Percentiles rank a stretch among this genome's conserved stretches.
phyloP scores from a whole-genome alignment of 2,797 vertebrate genomes.

The Mormyrus proboscirostris region DNA sequence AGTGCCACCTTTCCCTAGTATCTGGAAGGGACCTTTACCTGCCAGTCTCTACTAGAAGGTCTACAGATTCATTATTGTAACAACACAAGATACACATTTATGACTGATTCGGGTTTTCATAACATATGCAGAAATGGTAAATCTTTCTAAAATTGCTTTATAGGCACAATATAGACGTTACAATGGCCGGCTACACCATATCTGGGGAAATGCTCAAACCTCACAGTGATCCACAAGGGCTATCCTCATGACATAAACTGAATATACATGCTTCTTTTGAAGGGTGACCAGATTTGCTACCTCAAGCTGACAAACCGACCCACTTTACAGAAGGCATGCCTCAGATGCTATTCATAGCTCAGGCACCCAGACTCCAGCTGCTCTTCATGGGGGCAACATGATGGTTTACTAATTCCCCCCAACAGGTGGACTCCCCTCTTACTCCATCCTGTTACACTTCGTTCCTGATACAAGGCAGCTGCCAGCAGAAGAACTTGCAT shows the following conservation, averaged over 20 bases:
- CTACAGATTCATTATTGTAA: neutral
- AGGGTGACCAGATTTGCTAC: slow-evolving; percentile 1
- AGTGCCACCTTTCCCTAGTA: neutral
- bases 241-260: neutral
- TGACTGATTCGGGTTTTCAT: neutral
- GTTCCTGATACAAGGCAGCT: neutral
- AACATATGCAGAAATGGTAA: neutral
- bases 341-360: slow-evolving; percentile 10
- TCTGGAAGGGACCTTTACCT: neutral
- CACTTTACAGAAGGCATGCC: neutral
- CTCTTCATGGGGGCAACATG: neutral
- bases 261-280: neutral
- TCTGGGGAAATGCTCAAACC: neutral
- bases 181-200: neutral
- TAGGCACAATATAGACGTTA: neutral
- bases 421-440: neutral
- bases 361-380: neutral
- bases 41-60: neutral
- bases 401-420: neutral
- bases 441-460: neutral
- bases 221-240: neutral
- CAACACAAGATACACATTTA: neutral
- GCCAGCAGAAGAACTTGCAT: neutral
- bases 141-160: neutral
- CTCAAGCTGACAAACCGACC: slow-evolving; percentile 1